Conservation (phyloP, 2,797 vertebrate genomes). For the Microctenopoma steveboyesi region DNA sequence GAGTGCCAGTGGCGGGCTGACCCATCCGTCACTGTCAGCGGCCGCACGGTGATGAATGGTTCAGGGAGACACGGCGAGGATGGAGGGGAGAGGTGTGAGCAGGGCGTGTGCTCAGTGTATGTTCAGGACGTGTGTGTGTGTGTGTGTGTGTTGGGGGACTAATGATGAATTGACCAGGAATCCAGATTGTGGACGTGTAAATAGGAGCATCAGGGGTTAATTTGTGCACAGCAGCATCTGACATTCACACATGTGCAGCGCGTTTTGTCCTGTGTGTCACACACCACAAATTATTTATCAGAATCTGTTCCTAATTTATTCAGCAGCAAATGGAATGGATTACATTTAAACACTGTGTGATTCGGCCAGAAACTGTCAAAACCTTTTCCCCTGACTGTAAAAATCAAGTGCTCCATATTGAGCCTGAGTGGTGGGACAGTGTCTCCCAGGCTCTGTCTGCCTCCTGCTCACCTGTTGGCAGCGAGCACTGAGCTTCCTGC, state of each 20-base stretch:
- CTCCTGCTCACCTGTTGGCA: slow-evolving; percentile 39
- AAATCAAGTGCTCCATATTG: no score
- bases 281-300: no score
- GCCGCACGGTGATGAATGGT: slow-evolving; percentile 95
- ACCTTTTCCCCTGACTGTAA: no score
- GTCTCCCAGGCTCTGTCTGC: no score
- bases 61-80: slow-evolving; percentile 78
- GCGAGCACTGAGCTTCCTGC: slow-evolving; percentile 2
- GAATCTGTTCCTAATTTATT: no score
- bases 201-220: slow-evolving; percentile 67
- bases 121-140: slow-evolving; percentile 40
- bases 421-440: no score
- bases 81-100: slow-evolving; percentile 75
- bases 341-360: no score
- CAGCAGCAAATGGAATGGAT: neutral
- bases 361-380: no score
- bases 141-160: slow-evolving; percentile 42
- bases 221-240: slow-evolving; percentile 44
- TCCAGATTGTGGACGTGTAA: slow-evolving; percentile 45
- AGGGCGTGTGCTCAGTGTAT: slow-evolving; percentile 42
- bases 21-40: slow-evolving; percentile 99
- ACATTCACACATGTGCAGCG: slow-evolving; percentile 32
- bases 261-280: neutral
- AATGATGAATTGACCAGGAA: slow-evolving; percentile 71
- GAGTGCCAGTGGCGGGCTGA: slow-evolving; percentile 90